Evolutionary conservation across 92 coral and sea anemone genomes (phyloP).

Genomic region (Bergia puertoricense): DNA sequence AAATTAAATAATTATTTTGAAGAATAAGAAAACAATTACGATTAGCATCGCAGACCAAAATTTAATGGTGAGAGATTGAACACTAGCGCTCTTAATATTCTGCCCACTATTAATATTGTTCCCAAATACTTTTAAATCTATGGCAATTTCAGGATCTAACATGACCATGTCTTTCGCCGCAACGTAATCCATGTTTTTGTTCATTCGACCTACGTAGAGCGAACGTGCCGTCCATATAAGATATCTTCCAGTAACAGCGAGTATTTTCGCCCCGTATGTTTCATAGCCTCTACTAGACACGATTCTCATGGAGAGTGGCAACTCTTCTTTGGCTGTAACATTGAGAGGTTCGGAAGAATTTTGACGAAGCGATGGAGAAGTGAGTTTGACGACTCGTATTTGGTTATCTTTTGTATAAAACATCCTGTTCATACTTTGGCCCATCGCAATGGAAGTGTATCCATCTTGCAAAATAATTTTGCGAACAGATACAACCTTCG

Average conservation of each 20-base stretch:
- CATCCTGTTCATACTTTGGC: neutral
- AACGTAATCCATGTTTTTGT: slow-evolving; percentile 4
- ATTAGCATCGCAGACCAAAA: neutral
- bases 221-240: slow-evolving; percentile 19
- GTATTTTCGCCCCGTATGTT: neutral
- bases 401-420: slow-evolving; percentile 17
- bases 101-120: neutral
- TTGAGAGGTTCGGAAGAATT: neutral
- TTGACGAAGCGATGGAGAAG: neutral
- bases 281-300: neutral
- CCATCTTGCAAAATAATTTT: neutral
- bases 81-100: neutral
- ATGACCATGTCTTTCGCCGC: neutral
- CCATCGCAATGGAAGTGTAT: slow-evolving; percentile 1
- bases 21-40: neutral
- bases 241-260: slow-evolving; percentile 12
- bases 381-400: slow-evolving; percentile 1
- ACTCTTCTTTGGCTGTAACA: neutral
- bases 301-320: neutral
- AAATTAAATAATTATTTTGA: too few relatives aligned
- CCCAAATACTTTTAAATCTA: neutral
- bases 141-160: neutral
- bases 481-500: neutral
- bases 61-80: neutral
- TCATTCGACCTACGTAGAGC: slow-evolving; percentile 10